Conservation (phyloP, 2,888 invertebrate species). For the Julus scanicus region DNA sequence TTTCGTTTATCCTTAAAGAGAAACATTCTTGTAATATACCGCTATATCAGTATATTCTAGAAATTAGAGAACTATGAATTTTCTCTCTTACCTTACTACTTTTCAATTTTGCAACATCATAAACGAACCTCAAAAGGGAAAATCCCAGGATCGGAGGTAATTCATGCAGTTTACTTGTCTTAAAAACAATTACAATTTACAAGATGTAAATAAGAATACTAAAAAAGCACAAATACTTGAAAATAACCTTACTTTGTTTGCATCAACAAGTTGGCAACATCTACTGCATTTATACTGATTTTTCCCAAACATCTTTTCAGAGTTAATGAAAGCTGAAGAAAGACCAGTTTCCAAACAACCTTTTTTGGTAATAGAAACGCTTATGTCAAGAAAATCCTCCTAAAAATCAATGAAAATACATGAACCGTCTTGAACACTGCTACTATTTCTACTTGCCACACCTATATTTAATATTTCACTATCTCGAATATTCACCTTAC, state of each 20-base stretch:
- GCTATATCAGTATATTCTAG: neutral
- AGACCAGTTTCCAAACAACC: neutral
- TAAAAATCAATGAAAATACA: neutral
- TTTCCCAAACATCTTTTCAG: neutral
- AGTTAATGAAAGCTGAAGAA: neutral
- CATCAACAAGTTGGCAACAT: neutral
- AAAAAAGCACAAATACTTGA: neutral
- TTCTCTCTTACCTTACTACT: neutral
- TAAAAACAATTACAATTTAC: neutral
- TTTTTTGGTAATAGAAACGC: neutral
- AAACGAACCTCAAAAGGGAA: neutral
- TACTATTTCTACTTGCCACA: neutral
- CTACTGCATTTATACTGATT: neutral
- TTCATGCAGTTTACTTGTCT: neutral
- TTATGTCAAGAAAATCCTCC: conserved; percentile 3
- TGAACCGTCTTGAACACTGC: neutral
- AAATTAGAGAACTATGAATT: neutral
- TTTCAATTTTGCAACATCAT: neutral
- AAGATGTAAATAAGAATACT: too few species aligned
- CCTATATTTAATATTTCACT: neutral
- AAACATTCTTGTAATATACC: neutral
- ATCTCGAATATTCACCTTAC: neutral
- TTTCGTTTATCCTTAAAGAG: neutral
- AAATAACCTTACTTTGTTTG: neutral
- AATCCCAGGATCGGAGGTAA: neutral